Evolutionary conservation across 2,113 vertebrate species (phyloP), one percentile per base, ranked within the genome.

Genomic region (Nerophis lumbriciformis): DNA sequence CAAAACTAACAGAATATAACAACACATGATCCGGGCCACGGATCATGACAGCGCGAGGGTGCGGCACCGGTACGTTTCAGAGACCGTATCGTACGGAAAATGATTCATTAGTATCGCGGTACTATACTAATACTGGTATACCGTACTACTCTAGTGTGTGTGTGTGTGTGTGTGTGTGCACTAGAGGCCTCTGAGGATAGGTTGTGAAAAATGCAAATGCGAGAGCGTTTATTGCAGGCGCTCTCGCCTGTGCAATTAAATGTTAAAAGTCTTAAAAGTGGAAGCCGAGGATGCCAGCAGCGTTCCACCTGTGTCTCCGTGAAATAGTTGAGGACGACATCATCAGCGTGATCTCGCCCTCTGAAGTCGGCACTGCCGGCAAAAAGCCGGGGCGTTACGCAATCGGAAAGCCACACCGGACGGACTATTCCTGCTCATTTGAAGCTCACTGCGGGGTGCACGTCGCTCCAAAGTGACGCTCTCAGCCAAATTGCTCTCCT

Each of bases 391-490:
- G 80, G 72, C 58, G 57, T 85, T 81, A 77, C 69, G 70, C 72
- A 82, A 85, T 76, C 65, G 67, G 66, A 59, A 72, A 48, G 79
- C 65, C 70, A 60, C 63, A 57, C 59, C 38, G 59, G 59, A 71
- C 61, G 52, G 55, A 69, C 53, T 59, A 72, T 68, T 74, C 66
- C 56, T 69, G 61, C 71, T 70, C 72, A 42, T 65, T 79, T 10
- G 9, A 58, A 37, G 58, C 69, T 71, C 72, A 60, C 79, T 68
- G 66, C 53, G 12, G 66, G 76, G 71, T 74, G 68, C 79, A 82
- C 72, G 76, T 79, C 63, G 76, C 80, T 81, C 81, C 79, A 82
- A 75, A 87, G 66, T 80, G 80, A 74, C 53, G 65, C 76, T 67
- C 78, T 83, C 79, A 76, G 84, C 84, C 81, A 77, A 74, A 73